Base-by-base conservation (phyloP, 2,113 vertebrate genomes). In the Phrynocephalus versicolor region DNA sequence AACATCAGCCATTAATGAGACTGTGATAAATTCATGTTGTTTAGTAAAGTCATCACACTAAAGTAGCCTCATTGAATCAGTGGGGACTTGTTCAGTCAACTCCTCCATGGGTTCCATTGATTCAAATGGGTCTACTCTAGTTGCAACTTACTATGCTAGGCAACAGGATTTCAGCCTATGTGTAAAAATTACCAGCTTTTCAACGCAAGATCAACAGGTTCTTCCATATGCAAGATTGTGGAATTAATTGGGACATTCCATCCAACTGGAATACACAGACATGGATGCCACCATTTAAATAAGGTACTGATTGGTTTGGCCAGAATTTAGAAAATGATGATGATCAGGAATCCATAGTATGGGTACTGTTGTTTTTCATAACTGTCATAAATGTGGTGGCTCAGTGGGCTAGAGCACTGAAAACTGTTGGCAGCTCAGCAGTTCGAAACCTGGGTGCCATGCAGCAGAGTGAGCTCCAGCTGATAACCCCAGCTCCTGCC, bases 371-470 rank as follows among this genome's bases (percentile, higher is more conserved):
- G 74, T 70, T 0, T 1, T 83, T 7, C 71, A 86, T 88, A 69
- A 83, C 78, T 92, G 86, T 89, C 89, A 85, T 37, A 18, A 70
- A n/a, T 81, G n/a, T n/a, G n/a, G n/a, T n/a, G n/a, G n/a, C n/a
- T n/a, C n/a, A n/a, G n/a, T n/a, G n/a, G n/a, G n/a, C n/a, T n/a
- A n/a, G n/a, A n/a, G n/a, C n/a, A n/a, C n/a, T n/a, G n/a, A n/a
- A n/a, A n/a, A n/a, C n/a, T n/a, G n/a, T n/a, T n/a, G n/a, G n/a
- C n/a, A n/a, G n/a, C n/a, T n/a, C n/a, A n/a, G n/a, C n/a, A n/a
- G n/a, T n/a, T n/a, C n/a, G n/a, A n/a, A n/a, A n/a, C n/a, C n/a
- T n/a, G n/a, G n/a, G n/a, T n/a, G n/a, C n/a, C n/a, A n/a, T n/a
- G n/a, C n/a, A n/a, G n/a, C n/a, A n/a, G n/a, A n/a, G n/a, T n/a